These are phyloP conservation scores for Menidia beryllina DNA, from an alignment of 2,113 vertebrate species.

Conservation along the genomic window DNA sequence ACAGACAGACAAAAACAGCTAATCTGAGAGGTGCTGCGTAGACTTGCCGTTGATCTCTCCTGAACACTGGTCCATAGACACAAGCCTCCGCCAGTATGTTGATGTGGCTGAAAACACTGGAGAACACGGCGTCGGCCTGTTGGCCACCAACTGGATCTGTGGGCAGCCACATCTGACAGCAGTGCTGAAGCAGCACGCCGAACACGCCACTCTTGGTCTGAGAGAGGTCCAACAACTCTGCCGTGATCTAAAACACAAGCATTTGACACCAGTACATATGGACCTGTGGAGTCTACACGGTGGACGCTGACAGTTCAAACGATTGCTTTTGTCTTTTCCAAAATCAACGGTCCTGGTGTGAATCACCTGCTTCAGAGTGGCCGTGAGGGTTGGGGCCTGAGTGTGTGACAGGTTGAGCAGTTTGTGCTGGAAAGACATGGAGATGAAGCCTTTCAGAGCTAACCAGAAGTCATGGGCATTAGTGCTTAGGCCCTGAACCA, in stretches of 20 bases:
- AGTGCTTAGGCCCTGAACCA: slow-evolving; percentile 86
- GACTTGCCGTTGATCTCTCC: slow-evolving; percentile 91
- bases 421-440: slow-evolving; percentile 84
- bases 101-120: slow-evolving; percentile 83
- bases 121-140: slow-evolving; percentile 64
- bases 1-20: neutral
- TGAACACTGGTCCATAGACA: slow-evolving; percentile 90
- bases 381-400: slow-evolving; percentile 75
- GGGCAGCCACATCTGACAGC: slow-evolving; percentile 88
- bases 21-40: neutral
- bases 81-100: slow-evolving; percentile 89
- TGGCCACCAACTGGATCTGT: slow-evolving; percentile 25
- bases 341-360: neutral
- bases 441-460: slow-evolving; percentile 88
- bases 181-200: slow-evolving; percentile 87
- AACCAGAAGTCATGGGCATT: slow-evolving; percentile 94
- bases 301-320: neutral
- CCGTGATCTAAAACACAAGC: slow-evolving; percentile 81
- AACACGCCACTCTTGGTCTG: slow-evolving; percentile 90
- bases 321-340: too few relatives aligned
- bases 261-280: neutral
- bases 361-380: slow-evolving; percentile 87
- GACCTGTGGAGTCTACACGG: neutral
- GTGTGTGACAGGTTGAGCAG: slow-evolving; percentile 82
- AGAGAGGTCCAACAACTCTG: slow-evolving; percentile 88